Evolutionary conservation across 64 coral and sea anemone genomes (phyloP).

Genomic region (Montipora capricornis): DNA sequence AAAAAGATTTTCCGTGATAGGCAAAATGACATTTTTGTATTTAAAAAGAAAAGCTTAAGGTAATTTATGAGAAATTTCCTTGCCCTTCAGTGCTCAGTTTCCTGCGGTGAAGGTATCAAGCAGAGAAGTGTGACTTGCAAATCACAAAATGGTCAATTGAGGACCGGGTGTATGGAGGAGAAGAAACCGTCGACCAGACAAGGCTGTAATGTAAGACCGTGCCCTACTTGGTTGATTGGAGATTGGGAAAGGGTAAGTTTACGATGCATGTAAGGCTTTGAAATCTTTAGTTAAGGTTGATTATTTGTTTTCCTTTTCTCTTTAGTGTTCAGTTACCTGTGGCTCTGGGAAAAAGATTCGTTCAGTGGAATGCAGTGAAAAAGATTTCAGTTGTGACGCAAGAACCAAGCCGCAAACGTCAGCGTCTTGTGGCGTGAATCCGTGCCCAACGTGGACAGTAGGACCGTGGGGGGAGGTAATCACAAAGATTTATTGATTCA

Average conservation of each 20-base stretch:
- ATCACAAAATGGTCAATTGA: not conserved
- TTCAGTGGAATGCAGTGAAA: constrained; percentile 41
- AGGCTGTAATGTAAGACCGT: constrained; percentile 34
- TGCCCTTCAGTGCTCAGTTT: constrained; percentile 38
- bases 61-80: not conserved
- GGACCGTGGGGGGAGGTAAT: constrained; percentile 29
- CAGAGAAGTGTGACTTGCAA: constrained; percentile 47
- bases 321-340: constrained; percentile 58
- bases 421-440: not conserved
- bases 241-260: constrained; percentile 45
- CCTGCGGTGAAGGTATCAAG: constrained; percentile 12
- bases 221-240: constrained; percentile 48
- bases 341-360: constrained; percentile 8
- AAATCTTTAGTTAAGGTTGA: not conserved
- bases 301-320: not conserved
- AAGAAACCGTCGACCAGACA: not conserved
- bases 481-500: not conserved
- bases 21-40: too few species aligned
- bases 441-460: constrained; percentile 9
- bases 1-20: too few species aligned
- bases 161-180: constrained; percentile 10
- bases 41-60: too few species aligned
- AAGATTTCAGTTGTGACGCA: constrained; percentile 16
- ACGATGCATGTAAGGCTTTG: too few species aligned
- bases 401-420: not conserved